Base-by-base conservation (phyloP, 2,797 vertebrate species). In the Muscicapa comitata region DNA sequence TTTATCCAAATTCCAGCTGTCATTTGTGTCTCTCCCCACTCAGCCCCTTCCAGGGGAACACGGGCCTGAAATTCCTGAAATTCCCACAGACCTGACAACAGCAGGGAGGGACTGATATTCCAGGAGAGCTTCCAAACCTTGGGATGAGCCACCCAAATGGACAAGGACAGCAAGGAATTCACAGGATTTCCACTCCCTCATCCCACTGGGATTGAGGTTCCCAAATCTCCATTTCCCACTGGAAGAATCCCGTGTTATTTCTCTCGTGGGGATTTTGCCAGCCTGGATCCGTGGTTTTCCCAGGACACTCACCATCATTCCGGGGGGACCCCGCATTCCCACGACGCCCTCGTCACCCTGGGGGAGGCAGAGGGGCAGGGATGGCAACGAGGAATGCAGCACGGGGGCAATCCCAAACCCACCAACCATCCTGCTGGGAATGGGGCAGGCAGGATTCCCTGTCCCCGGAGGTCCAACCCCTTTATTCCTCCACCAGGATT, bases 311-410 rank as follows among this genome's bases (percentile, higher is more conserved):
- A 99, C 99, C 84, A 95, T 78, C 40, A 90, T 87, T 50, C 99
- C 99, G 2, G 62, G 15, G 16, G 93, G 50, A 21, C 98, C 99
- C 84, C 93, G 97, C 42, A 95, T 33, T 76, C 99, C 99, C 8
- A 93, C 13, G 33, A 95, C 45, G 42, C 99, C 99, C 53, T 98
- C 97, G 13, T 98, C 97, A 40, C 99, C 99, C 99, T 99, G 88
- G 63, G 26, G 73, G 78, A 90, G 12, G 51, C 31, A 88, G 1
- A 76, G 2, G 48, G 23, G 3, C 33, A 54, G 45, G 13, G 48
- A 45, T 19, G 29, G 6, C 28, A 37, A 65, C 1, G 38, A n/a
- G 55, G 43, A 9, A 13, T 2, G 42, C 3, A 10, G 58, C 19
- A 24, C 1, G 0, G 13, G 4, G 9, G 62, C 54, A 20, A 68